Evolutionary conservation across 2,888 invertebrate species (phyloP).

Genomic region (Abrostola triplasia): DNA sequence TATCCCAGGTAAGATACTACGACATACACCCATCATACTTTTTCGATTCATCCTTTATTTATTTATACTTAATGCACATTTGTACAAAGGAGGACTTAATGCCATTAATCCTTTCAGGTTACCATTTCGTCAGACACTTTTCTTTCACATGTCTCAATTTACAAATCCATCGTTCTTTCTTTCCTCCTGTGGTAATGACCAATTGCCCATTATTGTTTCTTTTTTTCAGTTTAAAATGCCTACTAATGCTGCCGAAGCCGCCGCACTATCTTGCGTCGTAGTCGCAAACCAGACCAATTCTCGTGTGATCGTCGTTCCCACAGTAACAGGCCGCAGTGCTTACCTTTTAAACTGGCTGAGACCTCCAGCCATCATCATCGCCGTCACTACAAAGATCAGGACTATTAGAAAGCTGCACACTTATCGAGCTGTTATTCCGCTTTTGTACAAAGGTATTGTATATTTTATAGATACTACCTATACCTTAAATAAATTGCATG

Average conservation of each 20-base stretch:
- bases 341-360: slow-evolving; percentile 88
- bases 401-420: slow-evolving; percentile 89
- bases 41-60: not conserved
- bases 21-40: not conserved
- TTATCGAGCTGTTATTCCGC: slow-evolving; percentile 89
- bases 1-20: slow-evolving; percentile 61
- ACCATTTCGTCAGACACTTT: too few species aligned
- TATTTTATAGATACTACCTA: not conserved
- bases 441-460: slow-evolving; percentile 82
- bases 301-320: slow-evolving; percentile 89
- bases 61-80: too few species aligned
- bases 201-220: not conserved
- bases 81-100: too few species aligned
- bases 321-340: slow-evolving; percentile 89
- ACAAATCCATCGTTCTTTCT: too few species aligned
- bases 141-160: too few species aligned
- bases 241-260: slow-evolving; percentile 75
- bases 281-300: slow-evolving; percentile 67
- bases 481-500: too few species aligned
- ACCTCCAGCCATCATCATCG: slow-evolving; percentile 90
- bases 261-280: slow-evolving; percentile 67
- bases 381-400: slow-evolving; percentile 88
- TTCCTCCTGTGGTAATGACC: not conserved
- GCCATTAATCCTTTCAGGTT: too few species aligned
- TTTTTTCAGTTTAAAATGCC: slow-evolving; percentile 70